phyloP scores from a whole-genome alignment of 2,888 invertebrate species.

The Drosophila paranaensis region DNA sequence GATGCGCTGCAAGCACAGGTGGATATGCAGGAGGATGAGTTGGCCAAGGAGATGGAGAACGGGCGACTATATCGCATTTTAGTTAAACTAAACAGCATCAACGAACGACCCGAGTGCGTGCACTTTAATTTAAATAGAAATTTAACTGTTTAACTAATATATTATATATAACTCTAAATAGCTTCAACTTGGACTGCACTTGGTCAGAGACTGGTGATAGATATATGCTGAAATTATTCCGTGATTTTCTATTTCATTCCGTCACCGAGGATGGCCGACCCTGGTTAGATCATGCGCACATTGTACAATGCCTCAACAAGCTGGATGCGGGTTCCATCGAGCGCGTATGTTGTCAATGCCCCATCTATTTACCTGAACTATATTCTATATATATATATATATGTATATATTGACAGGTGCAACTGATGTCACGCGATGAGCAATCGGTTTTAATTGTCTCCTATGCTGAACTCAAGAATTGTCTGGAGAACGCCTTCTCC shows the following conservation, averaged over 20 bases:
- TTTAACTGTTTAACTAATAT: not conserved
- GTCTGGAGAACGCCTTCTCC: slow-evolving; percentile 95
- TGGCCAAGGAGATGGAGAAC: slow-evolving; percentile 97
- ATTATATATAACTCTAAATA: slow-evolving; percentile 74
- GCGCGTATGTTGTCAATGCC: slow-evolving; percentile 86
- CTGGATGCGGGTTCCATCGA: slow-evolving; percentile 92
- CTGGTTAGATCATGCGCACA: slow-evolving; percentile 98
- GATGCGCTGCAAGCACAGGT: slow-evolving; percentile 94
- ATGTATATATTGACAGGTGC: slow-evolving; percentile 87
- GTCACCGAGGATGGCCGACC: slow-evolving; percentile 96
- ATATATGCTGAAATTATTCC: slow-evolving; percentile 98
- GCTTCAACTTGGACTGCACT: slow-evolving; percentile 94
- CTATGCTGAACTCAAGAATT: slow-evolving; percentile 97
- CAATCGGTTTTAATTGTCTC: slow-evolving; percentile 98
- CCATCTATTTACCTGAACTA: not conserved
- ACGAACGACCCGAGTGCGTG: slow-evolving; percentile 96
- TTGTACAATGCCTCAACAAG: slow-evolving; percentile 97
- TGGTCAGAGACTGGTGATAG: slow-evolving; percentile 99
- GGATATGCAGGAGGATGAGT: slow-evolving; percentile 95
- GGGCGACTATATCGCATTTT: slow-evolving; percentile 95
- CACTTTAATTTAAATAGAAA: not conserved
- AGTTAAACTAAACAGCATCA: slow-evolving; percentile 96
- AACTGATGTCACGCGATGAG: slow-evolving; percentile 97
- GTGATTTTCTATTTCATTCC: slow-evolving; percentile 99
- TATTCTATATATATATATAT: not conserved